Conservation (phyloP, 2,888 invertebrate species). For the Agriopis aurantiaria region DNA sequence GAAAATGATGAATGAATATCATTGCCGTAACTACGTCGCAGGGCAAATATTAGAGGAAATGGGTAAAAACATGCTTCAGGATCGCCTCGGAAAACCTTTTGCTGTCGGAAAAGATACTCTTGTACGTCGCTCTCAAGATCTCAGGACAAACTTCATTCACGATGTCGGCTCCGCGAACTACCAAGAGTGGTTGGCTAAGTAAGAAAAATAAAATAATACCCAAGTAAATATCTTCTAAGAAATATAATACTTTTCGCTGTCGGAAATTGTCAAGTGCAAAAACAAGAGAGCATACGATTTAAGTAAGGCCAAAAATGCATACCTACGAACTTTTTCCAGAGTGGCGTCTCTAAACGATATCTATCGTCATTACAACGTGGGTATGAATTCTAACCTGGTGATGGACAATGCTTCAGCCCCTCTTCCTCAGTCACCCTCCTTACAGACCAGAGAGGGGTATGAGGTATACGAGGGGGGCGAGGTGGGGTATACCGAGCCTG, state of each 20-base stretch:
- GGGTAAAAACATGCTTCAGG: conserved; percentile 72
- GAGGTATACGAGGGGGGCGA: conserved; percentile 88
- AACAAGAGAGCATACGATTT: too few relatives aligned
- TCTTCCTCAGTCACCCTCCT: conserved; percentile 42
- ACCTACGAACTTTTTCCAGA: conserved; percentile 64
- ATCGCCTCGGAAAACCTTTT: conserved; percentile 70
- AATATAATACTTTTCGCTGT: too few relatives aligned
- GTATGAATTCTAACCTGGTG: conserved; percentile 46
- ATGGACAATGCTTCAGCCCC: conserved; percentile 46
- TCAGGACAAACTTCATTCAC: conserved; percentile 79
- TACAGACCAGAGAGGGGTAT: conserved; percentile 69
- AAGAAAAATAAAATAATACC: conserved; percentile 52
- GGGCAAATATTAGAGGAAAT: conserved; percentile 90
- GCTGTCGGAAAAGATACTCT: conserved; percentile 45
- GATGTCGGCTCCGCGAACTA: conserved; percentile 91
- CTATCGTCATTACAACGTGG: conserved; percentile 87
- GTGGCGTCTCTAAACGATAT: conserved; percentile 90
- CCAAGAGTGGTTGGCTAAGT: conserved; percentile 92
- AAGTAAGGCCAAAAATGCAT: too few relatives aligned
- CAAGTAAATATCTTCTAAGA: too few relatives aligned
- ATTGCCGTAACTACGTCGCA: conserved; percentile 91
- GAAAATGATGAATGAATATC: conserved; percentile 92
- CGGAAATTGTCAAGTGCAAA: too few relatives aligned
- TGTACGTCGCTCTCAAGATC: conserved; percentile 61
- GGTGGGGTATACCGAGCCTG: conserved; percentile 75